Conservation (phyloP, 2,888 invertebrate species). For the Monopis laevigella region DNA sequence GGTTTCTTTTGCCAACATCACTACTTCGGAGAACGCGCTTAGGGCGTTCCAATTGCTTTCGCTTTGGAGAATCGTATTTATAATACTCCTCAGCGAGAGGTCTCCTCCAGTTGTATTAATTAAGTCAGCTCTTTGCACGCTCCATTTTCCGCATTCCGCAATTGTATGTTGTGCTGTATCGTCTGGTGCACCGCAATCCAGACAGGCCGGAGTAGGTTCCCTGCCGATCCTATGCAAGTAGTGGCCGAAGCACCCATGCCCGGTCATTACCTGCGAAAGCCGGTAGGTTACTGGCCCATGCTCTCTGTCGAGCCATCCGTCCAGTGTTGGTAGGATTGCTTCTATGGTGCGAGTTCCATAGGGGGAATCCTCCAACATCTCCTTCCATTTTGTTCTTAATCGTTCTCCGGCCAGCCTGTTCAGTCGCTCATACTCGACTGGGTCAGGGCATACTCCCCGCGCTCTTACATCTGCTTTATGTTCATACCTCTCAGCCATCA, state of each 20-base stretch:
- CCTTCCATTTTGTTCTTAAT: neutral
- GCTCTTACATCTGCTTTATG: neutral
- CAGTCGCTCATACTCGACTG: neutral
- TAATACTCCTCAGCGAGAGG: neutral
- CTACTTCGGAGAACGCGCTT: neutral
- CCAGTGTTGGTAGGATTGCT: slow-evolving; percentile 2
- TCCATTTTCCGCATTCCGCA: neutral
- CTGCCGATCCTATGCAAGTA: slow-evolving; percentile 18
- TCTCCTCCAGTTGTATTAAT: neutral
- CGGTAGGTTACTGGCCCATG: slow-evolving; percentile 12
- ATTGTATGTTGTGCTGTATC: slow-evolving; percentile 8
- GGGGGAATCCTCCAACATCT: neutral
- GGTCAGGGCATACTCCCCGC: neutral
- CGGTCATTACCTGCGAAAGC: slow-evolving; percentile 19
- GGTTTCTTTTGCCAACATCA: no score
- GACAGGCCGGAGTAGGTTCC: slow-evolving; percentile 11
- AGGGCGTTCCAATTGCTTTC: neutral
- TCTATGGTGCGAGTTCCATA: slow-evolving; percentile 2
- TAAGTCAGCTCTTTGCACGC: neutral
- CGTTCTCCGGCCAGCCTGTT: neutral
- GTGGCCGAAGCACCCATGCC: slow-evolving; percentile 20
- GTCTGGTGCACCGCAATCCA: slow-evolving; percentile 9
- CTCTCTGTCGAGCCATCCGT: neutral
- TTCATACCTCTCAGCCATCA: neutral
- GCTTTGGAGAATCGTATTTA: neutral